These are phyloP conservation scores for Anser cygnoides DNA, from an alignment of 2,113 vertebrate species.

Conservation along the genomic window DNA sequence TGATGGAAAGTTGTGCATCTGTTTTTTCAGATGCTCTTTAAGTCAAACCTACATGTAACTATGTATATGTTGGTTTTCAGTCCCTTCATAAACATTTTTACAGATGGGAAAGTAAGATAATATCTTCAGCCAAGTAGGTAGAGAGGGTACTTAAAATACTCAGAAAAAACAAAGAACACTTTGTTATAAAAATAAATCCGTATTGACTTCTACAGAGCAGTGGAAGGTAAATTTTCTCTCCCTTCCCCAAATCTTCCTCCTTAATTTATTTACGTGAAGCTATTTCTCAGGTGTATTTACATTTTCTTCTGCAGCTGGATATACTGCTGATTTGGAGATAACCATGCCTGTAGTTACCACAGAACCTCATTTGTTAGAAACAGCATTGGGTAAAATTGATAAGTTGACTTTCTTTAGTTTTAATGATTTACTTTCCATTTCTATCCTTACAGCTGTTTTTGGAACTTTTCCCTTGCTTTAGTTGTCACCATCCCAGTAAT, in stretches of 20 bases:
- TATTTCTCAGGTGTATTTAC: not conserved
- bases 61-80: not conserved
- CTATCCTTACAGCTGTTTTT: not conserved
- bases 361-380: not conserved
- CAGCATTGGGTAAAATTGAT: not conserved
- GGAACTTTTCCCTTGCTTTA: not conserved
- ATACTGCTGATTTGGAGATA: not conserved
- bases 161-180: not conserved
- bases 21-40: not conserved
- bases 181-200: not conserved
- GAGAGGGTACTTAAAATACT: not conserved
- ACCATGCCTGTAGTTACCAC: not conserved
- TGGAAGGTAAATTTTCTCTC: not conserved
- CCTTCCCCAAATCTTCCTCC: not conserved
- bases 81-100: not conserved
- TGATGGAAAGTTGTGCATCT: not conserved
- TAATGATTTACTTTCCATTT: not conserved
- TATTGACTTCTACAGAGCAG: not conserved
- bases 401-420: not conserved
- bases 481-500: not conserved
- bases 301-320: not conserved
- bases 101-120: not conserved
- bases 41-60: not conserved
- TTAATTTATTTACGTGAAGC: not conserved
- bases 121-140: not conserved